phyloP scores from a whole-genome alignment of 2,888 invertebrate species.

The Lagria hirta region DNA sequence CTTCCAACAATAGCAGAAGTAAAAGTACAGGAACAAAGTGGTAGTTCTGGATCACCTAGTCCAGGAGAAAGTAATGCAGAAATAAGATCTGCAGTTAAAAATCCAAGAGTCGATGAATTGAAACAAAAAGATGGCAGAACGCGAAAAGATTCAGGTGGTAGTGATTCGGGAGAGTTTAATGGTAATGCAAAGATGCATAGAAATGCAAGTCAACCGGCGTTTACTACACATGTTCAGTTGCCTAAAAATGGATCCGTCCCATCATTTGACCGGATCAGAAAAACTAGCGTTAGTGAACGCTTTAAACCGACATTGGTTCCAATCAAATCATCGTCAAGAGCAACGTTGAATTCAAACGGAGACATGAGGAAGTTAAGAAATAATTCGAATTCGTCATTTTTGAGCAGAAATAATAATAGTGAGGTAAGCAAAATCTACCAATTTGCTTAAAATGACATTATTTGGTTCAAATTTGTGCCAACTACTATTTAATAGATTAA shows the following conservation, averaged over 20 bases:
- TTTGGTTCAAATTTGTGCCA: too few species aligned
- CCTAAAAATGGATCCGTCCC: conserved; percentile 91
- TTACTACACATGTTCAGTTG: conserved; percentile 61
- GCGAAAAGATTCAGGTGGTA: conserved; percentile 43
- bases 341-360: conserved; percentile 70
- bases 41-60: conserved; percentile 58
- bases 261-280: conserved; percentile 82
- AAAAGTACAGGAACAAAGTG: conserved; percentile 65
- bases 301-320: conserved; percentile 83
- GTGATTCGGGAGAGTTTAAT: conserved; percentile 7
- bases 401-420: conserved; percentile 62
- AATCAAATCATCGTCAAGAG: conserved; percentile 75
- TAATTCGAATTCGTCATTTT: conserved; percentile 60
- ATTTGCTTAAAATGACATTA: too few species aligned
- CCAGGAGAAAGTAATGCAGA: conserved; percentile 43
- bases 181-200: conserved; percentile 66
- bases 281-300: conserved; percentile 80
- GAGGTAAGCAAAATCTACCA: conserved; percentile 52
- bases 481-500: too few species aligned
- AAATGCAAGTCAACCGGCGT: conserved; percentile 86
- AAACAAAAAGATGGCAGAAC: conserved; percentile 45
- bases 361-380: conserved; percentile 67
- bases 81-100: conserved; percentile 40
- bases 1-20: conserved; percentile 89
- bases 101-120: conserved; percentile 53